Base-by-base conservation (phyloP, 2,797 vertebrate genomes). In the Cyprinodon diabolis region DNA sequence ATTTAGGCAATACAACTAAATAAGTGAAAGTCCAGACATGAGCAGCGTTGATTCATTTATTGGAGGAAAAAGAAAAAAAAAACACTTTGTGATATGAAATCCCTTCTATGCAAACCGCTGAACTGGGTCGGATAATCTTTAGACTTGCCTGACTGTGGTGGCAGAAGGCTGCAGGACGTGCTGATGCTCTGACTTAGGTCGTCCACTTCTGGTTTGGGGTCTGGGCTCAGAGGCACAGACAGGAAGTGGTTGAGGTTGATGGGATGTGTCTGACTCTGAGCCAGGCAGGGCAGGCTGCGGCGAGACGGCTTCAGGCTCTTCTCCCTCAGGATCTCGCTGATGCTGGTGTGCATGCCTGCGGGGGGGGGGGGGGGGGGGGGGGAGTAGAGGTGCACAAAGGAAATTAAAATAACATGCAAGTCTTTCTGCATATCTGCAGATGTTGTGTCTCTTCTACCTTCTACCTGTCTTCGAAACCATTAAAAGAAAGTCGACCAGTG, bases 321-420 rank as follows among this genome's bases (percentile, higher is more conserved):
- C 75, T 97, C 97, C 86, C 97, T 99, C 84, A 96, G 94, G 62
- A 97, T 98, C 90, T 98, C 97, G 35, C 97, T 99, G 94, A 97
- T 98, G 92, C 97, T 99, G 75, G 95, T 95, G 88, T 98, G 97
- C 97, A 99, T 98, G 77, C 97, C 98, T 99, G 89, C 66, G 72
- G 81, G 71, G 1, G 75, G 79, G 66, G 1, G 68, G 43, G 72
- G 81, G 71, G 1, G 75, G 79, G 66, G 1, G 68, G 43, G 35
- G 49, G 2, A 30, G 30, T 30, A 30, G 30, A 30, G 30, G 69
- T 66, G 76, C 9, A 54, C 43, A 62, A 35, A 51, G 10, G 49
- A 47, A 47, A 10, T 52, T 49, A 65, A 65, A 65, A 45, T 65
- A 47, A 56, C 12, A 23, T 56, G 3, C 54, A 56, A 45, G 11